phyloP scores from a whole-genome alignment of 2,888 invertebrate genomes.

The Drosophila testacea region DNA sequence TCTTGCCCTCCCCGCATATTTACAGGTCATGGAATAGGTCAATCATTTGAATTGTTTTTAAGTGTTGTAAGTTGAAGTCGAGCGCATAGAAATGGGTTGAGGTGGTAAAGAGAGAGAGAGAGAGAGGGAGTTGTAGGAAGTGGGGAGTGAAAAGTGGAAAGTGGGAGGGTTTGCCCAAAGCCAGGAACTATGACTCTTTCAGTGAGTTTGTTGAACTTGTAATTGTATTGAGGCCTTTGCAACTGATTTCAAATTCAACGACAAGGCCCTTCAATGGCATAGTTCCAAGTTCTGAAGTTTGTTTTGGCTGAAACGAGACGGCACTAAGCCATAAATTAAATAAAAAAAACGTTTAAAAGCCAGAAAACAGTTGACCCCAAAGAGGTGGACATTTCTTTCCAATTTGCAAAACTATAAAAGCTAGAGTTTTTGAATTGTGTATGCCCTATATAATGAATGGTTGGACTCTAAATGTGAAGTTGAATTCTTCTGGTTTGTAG shows the following conservation, averaged over 20 bases:
- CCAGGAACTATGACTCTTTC: conserved; percentile 5
- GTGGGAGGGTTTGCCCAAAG: conserved; percentile 1
- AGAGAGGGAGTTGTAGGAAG: neutral
- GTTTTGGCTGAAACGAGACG: neutral
- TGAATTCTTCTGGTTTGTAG: too few relatives aligned
- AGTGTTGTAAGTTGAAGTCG: conserved; percentile 68
- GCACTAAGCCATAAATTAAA: neutral
- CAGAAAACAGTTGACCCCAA: neutral
- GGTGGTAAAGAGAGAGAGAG: neutral
- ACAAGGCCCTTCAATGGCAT: conserved; percentile 5
- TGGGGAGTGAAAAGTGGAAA: too few relatives aligned
- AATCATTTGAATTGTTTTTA: conserved; percentile 79
- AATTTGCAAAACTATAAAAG: too few relatives aligned
- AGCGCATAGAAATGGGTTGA: conserved; percentile 10
- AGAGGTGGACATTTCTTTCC: too few relatives aligned
- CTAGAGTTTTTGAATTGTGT: too few relatives aligned
- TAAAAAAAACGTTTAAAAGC: neutral
- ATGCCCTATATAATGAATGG: too few relatives aligned
- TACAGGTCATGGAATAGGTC: conserved; percentile 72
- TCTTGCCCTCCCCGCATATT: conserved; percentile 24
- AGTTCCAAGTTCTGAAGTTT: conserved; percentile 6
- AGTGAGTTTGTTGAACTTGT: conserved; percentile 33
- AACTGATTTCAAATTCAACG: conserved; percentile 12
- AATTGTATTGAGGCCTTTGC: conserved; percentile 7
- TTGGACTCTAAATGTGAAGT: too few relatives aligned